Percentiles rank a stretch among this genome's conserved stretches.
Conservation (phyloP, 2,888 invertebrate genomes). For the Polydrusus pterygomalis region DNA sequence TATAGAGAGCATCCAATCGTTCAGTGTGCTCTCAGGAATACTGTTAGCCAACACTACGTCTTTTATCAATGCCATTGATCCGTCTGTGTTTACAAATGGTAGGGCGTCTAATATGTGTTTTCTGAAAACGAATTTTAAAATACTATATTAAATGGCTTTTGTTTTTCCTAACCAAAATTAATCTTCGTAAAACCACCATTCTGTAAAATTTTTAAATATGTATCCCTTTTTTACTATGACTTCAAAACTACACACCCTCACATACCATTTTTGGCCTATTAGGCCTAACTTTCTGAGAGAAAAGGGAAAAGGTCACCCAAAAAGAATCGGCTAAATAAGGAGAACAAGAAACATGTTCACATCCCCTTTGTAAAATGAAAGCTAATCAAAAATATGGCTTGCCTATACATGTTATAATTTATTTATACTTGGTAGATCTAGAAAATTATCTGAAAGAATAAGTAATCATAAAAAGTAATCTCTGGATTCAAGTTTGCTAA, state of each 20-base stretch:
- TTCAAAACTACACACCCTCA: too few relatives aligned
- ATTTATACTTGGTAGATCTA: conserved; percentile 23
- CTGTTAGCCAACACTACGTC: conserved; percentile 82
- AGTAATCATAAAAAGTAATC: conserved; percentile 12
- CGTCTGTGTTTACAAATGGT: conserved; percentile 89
- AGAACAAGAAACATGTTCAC: conserved; percentile 40
- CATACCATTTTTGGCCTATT: conserved; percentile 41
- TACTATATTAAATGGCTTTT: not conserved
- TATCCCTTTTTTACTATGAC: too few relatives aligned
- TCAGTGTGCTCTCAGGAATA: conserved; percentile 78
- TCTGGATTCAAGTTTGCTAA: not conserved
- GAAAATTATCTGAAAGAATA: not conserved
- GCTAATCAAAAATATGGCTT: conserved; percentile 40
- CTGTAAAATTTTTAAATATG: too few relatives aligned
- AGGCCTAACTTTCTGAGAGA: conserved; percentile 39
- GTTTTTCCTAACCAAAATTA: not conserved
- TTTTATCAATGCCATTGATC: conserved; percentile 88
- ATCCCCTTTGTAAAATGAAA: conserved; percentile 39
- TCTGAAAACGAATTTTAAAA: conserved; percentile 71
- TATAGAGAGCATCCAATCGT: conserved; percentile 90
- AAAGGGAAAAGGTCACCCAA: conserved; percentile 13
- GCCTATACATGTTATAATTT: conserved; percentile 41
- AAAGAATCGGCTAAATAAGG: conserved; percentile 31
- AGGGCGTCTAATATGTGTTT: conserved; percentile 89
- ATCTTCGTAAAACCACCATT: too few relatives aligned